These are phyloP conservation scores for Cossypha caffra DNA, from an alignment of 2,797 vertebrate genomes.

Conservation along the genomic window DNA sequence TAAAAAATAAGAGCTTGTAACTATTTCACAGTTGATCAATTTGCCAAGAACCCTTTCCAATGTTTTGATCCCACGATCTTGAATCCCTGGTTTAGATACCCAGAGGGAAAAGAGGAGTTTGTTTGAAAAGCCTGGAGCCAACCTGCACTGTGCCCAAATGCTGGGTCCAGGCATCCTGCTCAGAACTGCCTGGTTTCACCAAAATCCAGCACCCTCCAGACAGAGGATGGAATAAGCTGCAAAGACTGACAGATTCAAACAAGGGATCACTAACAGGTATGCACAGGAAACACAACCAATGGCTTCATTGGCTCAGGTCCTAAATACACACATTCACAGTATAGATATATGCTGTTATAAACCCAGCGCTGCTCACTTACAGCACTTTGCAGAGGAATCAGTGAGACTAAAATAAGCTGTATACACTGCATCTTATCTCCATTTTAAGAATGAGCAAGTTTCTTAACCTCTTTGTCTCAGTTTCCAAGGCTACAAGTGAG, in stretches of 20 bases:
- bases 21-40: neutral
- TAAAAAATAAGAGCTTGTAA: neutral
- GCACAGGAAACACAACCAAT: neutral
- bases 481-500: constrained; percentile 61
- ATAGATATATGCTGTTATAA: neutral
- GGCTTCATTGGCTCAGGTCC: neutral
- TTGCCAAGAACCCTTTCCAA: neutral
- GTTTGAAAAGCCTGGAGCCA: neutral
- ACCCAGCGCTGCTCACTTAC: neutral
- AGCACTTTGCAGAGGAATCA: neutral
- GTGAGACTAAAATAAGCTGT: neutral
- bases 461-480: constrained; percentile 58
- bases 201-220: neutral
- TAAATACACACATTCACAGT: neutral
- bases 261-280: neutral
- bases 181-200: neutral
- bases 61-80: neutral
- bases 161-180: neutral
- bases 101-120: neutral
- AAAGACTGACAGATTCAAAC: neutral
- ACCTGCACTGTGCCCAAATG: neutral
- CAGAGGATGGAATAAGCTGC: neutral
- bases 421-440: constrained; percentile 19
- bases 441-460: constrained; percentile 36
- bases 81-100: neutral